Evolutionary conservation across 92 coral and sea anemone species (phyloP).

Genomic region (Palythoa heliodiscus): DNA sequence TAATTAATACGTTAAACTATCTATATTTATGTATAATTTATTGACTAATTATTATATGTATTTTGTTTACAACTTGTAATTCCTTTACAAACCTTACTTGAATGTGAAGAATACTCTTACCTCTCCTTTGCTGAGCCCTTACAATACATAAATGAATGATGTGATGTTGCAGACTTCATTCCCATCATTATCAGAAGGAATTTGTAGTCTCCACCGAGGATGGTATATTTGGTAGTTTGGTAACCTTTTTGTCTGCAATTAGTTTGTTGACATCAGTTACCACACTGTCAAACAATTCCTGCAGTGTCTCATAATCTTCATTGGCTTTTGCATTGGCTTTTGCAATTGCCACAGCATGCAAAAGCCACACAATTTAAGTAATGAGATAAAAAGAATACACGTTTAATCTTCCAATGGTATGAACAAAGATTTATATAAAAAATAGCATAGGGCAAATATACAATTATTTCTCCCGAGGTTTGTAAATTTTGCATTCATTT

Average conservation of each 20-base stretch:
- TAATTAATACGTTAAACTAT: too few relatives aligned
- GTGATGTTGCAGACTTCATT: conserved; percentile 1
- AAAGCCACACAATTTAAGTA: background rate
- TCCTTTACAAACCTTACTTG: too few relatives aligned
- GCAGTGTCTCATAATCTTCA: background rate
- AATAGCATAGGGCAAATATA: too few relatives aligned
- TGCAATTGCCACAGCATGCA: background rate
- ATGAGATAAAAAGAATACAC: background rate
- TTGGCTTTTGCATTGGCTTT: too few relatives aligned
- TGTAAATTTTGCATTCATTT: background rate
- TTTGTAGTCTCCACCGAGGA: too few relatives aligned
- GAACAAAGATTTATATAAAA: too few relatives aligned
- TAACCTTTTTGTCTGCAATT: background rate
- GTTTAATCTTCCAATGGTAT: too few relatives aligned
- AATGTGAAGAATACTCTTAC: background rate
- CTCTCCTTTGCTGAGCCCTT: conserved; percentile 21
- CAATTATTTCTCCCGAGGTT: too few relatives aligned
- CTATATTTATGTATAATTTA: background rate
- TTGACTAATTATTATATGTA: too few relatives aligned
- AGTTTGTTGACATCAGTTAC: background rate
- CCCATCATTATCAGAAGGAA: background rate
- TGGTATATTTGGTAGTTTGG: too few relatives aligned
- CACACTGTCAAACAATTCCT: background rate
- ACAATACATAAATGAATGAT: background rate
- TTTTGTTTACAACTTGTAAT: too few relatives aligned